Evolutionary conservation across 2,797 vertebrate species (phyloP), one percentile per base, ranked within the genome.

Genomic region (Morelia viridis): DNA sequence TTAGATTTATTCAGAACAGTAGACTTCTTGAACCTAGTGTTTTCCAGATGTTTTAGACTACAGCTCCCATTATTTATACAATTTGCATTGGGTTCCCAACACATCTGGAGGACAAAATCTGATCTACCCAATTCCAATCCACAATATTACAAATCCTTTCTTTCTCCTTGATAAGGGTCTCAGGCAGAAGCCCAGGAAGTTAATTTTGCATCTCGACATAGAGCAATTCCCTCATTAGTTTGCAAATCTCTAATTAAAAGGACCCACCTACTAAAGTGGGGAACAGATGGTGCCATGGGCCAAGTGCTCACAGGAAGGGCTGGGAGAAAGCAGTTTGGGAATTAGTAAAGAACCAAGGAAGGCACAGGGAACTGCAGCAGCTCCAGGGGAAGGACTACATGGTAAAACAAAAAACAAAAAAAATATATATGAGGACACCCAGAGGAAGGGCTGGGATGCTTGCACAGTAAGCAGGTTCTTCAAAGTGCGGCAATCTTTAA

Each of bases 231-330:
- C 35, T 87, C 61, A 9, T 76, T 65, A 76, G 17, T 50, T 89
- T 86, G 31, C 61, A 86, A 31, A 85, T 89, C 53, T 92, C 50
- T 89, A 68, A 91, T 91, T 89, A 89, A 89, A 90, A 65, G 91
- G n/a, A 50, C 62, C 80, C 62, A 71, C 61, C 88, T 85, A 92
- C 17, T 85, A 85, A 85, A 89, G 87, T 65, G 31, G 46, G 71
- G 46, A 62, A 64, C 68, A 64, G 91, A 26, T 12, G 86, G 46
- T 13, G 87, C 91, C 71, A 60, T 5, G 15, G 41, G 80, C 80
- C 62, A 89, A 84, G 56, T 61, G 35, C 80, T 89, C 28, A 26
- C 11, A 65, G 87, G 87, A 50, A 89, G 80, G 61, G 87, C 35
- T 92, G 76, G 76, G 87, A 84, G 46, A 58, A 46, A 58, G 26